Evolutionary conservation across 2,113 vertebrate genomes (phyloP).

Genomic region (Gasterosteus nipponicus): DNA sequence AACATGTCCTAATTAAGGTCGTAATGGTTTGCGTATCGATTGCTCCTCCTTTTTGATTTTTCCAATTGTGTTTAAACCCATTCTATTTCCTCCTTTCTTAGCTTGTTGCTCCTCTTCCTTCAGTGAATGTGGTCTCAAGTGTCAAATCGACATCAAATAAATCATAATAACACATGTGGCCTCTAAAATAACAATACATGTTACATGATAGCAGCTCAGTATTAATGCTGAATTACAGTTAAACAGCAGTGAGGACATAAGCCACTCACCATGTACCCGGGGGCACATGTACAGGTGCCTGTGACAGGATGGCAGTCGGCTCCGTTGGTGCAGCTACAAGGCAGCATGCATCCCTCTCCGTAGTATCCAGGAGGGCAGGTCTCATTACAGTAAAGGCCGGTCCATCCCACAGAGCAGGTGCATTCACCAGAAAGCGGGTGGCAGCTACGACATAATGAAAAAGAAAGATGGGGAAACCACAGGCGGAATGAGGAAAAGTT

Average conservation of each 20-base stretch:
- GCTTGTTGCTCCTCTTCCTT: background rate
- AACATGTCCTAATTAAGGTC: background rate
- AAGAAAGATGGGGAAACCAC: slow-evolving; percentile 50
- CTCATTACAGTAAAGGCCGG: slow-evolving; percentile 94
- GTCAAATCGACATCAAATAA: slow-evolving; percentile 22
- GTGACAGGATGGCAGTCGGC: slow-evolving; percentile 92
- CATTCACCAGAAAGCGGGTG: slow-evolving; percentile 97
- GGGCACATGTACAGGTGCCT: slow-evolving; percentile 89
- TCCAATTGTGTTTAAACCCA: background rate
- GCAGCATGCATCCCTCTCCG: slow-evolving; percentile 87
- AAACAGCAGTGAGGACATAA: slow-evolving; percentile 6
- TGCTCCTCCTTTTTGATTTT: background rate
- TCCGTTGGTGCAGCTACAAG: slow-evolving; percentile 91
- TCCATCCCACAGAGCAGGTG: slow-evolving; percentile 92
- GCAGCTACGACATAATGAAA: slow-evolving; percentile 84
- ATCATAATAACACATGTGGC: background rate
- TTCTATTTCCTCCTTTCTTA: background rate
- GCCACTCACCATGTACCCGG: slow-evolving; percentile 89
- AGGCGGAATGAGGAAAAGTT: slow-evolving; percentile 37
- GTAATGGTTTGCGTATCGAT: background rate
- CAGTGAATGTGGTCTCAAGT: background rate
- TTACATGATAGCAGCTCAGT: background rate
- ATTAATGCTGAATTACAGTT: background rate
- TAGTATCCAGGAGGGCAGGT: slow-evolving; percentile 90
- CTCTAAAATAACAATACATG: slow-evolving; percentile 8